phyloP scores from a whole-genome alignment of 2,888 invertebrate genomes.

The Caenorhabditis japonica region DNA sequence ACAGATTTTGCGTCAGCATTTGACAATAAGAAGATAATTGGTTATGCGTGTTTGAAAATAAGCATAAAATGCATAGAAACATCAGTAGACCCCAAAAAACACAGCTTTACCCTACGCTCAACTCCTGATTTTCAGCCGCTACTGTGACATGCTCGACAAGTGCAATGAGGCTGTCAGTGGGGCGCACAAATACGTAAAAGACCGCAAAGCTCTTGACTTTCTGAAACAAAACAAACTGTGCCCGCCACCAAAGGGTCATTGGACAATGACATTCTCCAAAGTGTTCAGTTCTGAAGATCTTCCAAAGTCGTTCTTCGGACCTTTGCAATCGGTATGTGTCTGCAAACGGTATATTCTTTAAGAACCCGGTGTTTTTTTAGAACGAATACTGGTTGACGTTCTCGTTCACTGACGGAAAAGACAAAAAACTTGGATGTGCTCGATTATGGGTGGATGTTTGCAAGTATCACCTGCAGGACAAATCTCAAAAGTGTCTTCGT shows the following conservation, averaged over 20 bases:
- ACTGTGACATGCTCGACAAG: conserved; percentile 77
- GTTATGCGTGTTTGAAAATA: no score
- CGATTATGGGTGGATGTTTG: conserved; percentile 76
- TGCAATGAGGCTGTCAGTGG: conserved; percentile 76
- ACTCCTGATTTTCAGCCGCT: conserved; percentile 73
- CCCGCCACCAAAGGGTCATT: conserved; percentile 73
- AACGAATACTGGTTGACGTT: conserved; percentile 78
- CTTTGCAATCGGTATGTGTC: conserved; percentile 74
- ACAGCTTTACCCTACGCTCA: no score
- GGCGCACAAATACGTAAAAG: conserved; percentile 76
- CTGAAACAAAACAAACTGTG: conserved; percentile 70
- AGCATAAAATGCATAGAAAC: no score
- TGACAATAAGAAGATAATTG: no score
- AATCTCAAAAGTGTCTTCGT: conserved; percentile 75
- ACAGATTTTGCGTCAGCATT: no score
- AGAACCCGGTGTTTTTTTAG: conserved; percentile 55
- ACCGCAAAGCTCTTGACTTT: conserved; percentile 73
- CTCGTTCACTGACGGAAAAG: conserved; percentile 77
- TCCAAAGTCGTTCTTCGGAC: conserved; percentile 77
- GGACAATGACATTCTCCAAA: conserved; percentile 77
- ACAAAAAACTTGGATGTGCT: conserved; percentile 75
- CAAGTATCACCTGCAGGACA: conserved; percentile 75
- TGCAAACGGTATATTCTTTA: background rate
- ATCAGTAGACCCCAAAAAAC: no score
- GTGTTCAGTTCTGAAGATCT: conserved; percentile 77